Base-by-base conservation (phyloP, 1,140 invertebrate genomes). In the Drusus annulatus region DNA sequence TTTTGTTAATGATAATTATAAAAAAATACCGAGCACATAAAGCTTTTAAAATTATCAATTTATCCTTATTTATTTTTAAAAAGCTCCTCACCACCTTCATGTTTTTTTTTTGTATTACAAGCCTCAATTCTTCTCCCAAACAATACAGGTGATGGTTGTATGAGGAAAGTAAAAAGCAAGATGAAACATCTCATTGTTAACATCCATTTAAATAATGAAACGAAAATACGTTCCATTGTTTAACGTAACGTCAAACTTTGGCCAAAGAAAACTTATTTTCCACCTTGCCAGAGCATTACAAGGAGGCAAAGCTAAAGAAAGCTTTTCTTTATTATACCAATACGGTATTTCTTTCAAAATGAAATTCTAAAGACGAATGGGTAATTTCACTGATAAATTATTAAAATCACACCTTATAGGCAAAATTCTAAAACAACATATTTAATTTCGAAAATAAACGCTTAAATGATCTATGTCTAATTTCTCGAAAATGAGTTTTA, bases 131-230 rank as follows among this genome's bases (percentile, higher is more conserved):
- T 71, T 56, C n/a, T 56, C 3, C 15, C 19, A 25, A 15, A 74
- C 50, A 74, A 54, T 54, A 54, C 19, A 54, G 51, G 69, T 25
- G 50, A 74, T 74, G 69, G 17, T 25, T 74, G 52, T 28, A 56
- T 52, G 50, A 54, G 54, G 19, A 56, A 52, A 51, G 25, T 21
- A 73, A 51, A 21, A 23, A 17, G 10, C 13, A 23, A 17, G n/a
- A 71, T 71, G 36, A 21, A 28, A 25, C 52, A 56, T 25, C 50
- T 56, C 52, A 54, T 74, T 74, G 69, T 74, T 56, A 74, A 74
- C 69, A 28, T 74, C 69, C 69, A 74, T 74, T 74, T 74, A 74
- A 74, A 74, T 74, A 74, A 74, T 74, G 69, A 74, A 52, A 74
- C 69, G 69, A 74, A 74, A 74, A 74, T 74, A 54, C 69, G 50